phyloP scores from a whole-genome alignment of 2,113 vertebrate species.

The Oenanthe oenanthe region DNA sequence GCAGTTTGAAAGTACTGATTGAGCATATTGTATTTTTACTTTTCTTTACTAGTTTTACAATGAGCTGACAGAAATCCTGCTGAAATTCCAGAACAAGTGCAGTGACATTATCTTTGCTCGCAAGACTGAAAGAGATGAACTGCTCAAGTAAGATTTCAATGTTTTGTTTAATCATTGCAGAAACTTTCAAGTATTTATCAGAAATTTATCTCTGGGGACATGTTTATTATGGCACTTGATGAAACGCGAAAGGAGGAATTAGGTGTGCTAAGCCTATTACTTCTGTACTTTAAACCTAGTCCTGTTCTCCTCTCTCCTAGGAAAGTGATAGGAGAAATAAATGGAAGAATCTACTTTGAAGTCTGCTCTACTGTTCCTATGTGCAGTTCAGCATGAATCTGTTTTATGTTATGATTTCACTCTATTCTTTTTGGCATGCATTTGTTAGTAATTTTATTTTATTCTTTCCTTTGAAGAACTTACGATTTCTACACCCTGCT shows the following conservation, averaged over 20 bases:
- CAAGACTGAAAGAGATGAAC: conserved; percentile 96
- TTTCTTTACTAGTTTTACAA: conserved; percentile 89
- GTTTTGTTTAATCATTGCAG: neutral
- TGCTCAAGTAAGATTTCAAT: conserved; percentile 87
- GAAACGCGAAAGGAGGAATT: neutral
- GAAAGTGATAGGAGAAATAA: neutral
- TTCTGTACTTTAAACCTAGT: neutral
- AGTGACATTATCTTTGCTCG: conserved; percentile 98
- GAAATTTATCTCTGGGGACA: neutral
- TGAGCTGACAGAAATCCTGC: conserved; percentile 93
- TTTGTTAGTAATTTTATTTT: neutral
- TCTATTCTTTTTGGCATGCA: neutral
- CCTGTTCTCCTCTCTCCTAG: neutral
- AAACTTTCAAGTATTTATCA: neutral
- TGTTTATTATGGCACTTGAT: neutral
- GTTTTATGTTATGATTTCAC: neutral
- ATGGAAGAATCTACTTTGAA: neutral
- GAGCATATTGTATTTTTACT: neutral
- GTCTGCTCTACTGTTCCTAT: neutral
- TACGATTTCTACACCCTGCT: neutral
- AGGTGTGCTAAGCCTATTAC: neutral
- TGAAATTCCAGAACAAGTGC: conserved; percentile 98
- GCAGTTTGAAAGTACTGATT: neutral
- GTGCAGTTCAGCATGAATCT: neutral
- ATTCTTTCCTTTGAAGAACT: neutral